Conservation (phyloP, 2,888 invertebrate species). For the Adelphocoris suturalis region DNA sequence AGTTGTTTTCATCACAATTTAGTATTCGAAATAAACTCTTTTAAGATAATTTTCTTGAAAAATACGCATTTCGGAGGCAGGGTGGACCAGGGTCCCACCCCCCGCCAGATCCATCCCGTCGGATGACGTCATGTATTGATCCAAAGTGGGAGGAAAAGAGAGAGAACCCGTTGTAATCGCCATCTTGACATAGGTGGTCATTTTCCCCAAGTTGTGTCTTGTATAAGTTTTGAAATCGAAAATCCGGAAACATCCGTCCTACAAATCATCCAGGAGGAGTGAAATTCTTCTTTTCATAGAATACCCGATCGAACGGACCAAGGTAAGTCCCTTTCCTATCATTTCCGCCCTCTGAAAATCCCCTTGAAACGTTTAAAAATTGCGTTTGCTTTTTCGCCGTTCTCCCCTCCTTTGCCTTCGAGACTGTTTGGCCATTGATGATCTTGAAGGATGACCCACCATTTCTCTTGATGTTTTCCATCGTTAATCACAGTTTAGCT, state of each 20-base stretch:
- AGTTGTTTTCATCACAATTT: no score
- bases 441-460: constrained; percentile 45
- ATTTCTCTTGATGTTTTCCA: constrained; percentile 27
- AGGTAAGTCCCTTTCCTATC: constrained; percentile 81
- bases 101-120: not conserved
- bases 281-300: constrained; percentile 83
- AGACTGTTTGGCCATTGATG: constrained; percentile 65
- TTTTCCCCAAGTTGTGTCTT: constrained; percentile 71
- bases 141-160: constrained; percentile 78
- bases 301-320: constrained; percentile 89
- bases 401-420: constrained; percentile 44
- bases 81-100: not conserved
- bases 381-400: constrained; percentile 58
- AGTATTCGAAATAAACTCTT: no score
- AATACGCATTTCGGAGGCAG: not conserved
- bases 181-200: constrained; percentile 80
- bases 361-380: constrained; percentile 28
- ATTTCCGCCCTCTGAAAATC: not conserved
- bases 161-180: constrained; percentile 79
- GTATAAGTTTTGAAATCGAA: constrained; percentile 76
- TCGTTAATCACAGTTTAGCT: not conserved
- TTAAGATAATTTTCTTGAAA: no score
- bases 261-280: constrained; percentile 79
- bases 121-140: constrained; percentile 81
- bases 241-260: constrained; percentile 79